Evolutionary conservation across 2,113 vertebrate species (phyloP).

Genomic region (Stegastes partitus): DNA sequence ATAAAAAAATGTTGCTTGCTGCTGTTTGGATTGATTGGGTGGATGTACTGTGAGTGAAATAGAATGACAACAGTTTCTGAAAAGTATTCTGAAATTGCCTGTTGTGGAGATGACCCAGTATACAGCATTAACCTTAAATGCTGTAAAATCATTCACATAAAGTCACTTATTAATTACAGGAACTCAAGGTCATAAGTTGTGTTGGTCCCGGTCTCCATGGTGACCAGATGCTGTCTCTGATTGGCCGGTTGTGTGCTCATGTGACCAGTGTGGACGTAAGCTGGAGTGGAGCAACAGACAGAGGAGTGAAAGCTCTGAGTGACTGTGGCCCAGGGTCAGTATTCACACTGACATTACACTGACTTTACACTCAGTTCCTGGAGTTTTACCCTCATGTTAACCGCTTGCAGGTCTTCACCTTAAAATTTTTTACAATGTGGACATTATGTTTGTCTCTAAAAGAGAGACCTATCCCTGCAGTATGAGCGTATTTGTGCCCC

Average conservation of each 20-base stretch:
- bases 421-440: too few species aligned
- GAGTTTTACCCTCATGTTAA: too few species aligned
- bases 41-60: background rate
- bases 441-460: too few species aligned
- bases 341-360: background rate
- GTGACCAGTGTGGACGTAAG: slow-evolving; percentile 72
- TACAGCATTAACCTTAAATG: too few species aligned
- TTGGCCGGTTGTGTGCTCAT: slow-evolving; percentile 63
- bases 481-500: too few species aligned
- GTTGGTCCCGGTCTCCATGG: slow-evolving; percentile 67
- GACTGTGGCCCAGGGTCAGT: slow-evolving; percentile 58
- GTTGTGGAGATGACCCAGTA: background rate
- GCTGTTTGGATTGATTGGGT: too few species aligned
- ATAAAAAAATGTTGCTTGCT: background rate
- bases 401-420: too few species aligned
- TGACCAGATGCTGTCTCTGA: slow-evolving; percentile 60
- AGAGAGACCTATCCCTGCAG: too few species aligned
- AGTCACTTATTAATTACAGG: slow-evolving; percentile 51
- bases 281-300: slow-evolving; percentile 78
- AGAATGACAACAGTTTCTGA: background rate
- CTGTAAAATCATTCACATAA: background rate
- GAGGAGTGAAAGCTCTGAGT: slow-evolving; percentile 66
- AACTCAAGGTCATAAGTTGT: slow-evolving; percentile 77
- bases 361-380: background rate
- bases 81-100: background rate